Evolutionary conservation across 2,888 invertebrate genomes (phyloP), one percentile per base, ranked within the genome.

Genomic region (Athrips mouffetella): DNA sequence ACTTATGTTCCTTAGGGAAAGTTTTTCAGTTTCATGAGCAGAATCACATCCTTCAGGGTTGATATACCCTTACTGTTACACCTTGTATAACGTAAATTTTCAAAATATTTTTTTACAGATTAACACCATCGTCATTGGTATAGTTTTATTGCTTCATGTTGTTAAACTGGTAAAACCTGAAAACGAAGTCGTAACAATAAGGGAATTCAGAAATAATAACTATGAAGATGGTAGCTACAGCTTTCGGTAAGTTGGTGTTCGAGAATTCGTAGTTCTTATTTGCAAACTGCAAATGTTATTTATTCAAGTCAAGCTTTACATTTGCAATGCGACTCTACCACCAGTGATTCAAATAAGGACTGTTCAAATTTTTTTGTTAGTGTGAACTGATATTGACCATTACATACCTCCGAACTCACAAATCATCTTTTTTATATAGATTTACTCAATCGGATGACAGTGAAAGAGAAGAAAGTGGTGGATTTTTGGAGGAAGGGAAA

Each of bases 391-490:
- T n/a, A n/a, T n/a, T n/a, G n/a, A n/a, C n/a, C n/a, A n/a, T n/a
- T n/a, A n/a, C n/a, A n/a, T n/a, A n/a, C n/a, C n/a, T n/a, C n/a
- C n/a, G n/a, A n/a, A n/a, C n/a, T n/a, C n/a, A n/a, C n/a, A n/a
- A n/a, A n/a, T n/a, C n/a, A n/a, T n/a, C n/a, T n/a, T n/a, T n/a
- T n/a, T n/a, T n/a, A n/a, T n/a, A n/a, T n/a, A 80, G 90, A 25
- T 90, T 80, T 48, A 86, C 89, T 61, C 85, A 90, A 8, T 89
- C 90, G 62, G 89, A 91, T 56, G 89, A 89, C 41, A 86, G 84
- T 41, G 72, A 75, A 11, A 80, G 85, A 49, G 71, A 80, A 52
- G 91, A 91, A 70, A 78, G 82, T 56, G 90, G 89, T 1, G 75
- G 74, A 39, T 58, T 91, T 44, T 77, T 81, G 18, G 80, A 83